A percentile compares a stretch with the other conserved stretches of the same genome.
These are phyloP conservation scores for Lycaena phlaeas DNA, from an alignment of 2,888 invertebrate genomes.

Conservation along the genomic window DNA sequence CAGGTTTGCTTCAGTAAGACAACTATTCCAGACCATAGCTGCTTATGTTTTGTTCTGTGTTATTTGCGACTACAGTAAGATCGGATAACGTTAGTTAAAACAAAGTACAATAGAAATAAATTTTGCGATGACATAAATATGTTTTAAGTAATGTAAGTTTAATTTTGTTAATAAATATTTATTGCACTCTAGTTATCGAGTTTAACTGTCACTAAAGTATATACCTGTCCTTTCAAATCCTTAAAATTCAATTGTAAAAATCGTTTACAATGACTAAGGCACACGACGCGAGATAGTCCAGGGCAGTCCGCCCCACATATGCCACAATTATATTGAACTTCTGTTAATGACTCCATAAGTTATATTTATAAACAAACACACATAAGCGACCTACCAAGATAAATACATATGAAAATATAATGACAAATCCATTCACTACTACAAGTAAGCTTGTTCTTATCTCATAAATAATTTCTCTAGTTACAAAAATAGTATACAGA, in stretches of 20 bases:
- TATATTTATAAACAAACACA: conserved; percentile 64
- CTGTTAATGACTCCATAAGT: conserved; percentile 44
- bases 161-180: conserved; percentile 48
- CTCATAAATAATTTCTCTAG: conserved; percentile 72
- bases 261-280: conserved; percentile 42
- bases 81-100: conserved; percentile 49
- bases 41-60: conserved; percentile 28
- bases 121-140: conserved; percentile 14
- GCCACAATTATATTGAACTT: conserved; percentile 17
- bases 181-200: conserved; percentile 48
- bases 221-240: conserved; percentile 16
- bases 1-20: conserved; percentile 33
- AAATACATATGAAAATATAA: conserved; percentile 71
- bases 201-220: conserved; percentile 14
- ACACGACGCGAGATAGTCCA: conserved; percentile 47
- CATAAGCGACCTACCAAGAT: conserved; percentile 62
- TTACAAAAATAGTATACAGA: conserved; percentile 70
- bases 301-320: conserved; percentile 30
- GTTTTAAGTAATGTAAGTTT: conserved; percentile 19
- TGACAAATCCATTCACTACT: conserved; percentile 52
- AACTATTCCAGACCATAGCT: conserved; percentile 26
- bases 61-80: conserved; percentile 40
- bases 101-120: conserved; percentile 12
- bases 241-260: conserved; percentile 28
- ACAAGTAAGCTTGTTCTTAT: conserved; percentile 62